Evolutionary conservation across 2,888 invertebrate genomes (phyloP).

Genomic region (Apoda limacodes): DNA sequence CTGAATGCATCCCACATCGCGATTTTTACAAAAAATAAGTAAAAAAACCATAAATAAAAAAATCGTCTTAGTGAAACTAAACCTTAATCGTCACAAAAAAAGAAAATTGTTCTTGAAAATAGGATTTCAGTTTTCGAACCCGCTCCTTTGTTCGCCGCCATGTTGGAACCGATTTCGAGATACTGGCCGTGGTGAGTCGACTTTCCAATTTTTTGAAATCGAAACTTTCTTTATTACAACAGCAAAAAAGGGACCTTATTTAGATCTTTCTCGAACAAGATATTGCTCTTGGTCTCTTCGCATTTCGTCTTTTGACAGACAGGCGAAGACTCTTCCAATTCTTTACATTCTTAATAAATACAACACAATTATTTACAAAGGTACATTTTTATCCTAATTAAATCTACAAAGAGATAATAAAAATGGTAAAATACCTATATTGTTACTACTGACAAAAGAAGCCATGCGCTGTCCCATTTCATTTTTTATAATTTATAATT

Average conservation of each 20-base stretch:
- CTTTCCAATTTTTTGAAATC: conserved; percentile 35
- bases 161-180: conserved; percentile 30
- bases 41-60: conserved; percentile 21
- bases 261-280: conserved; percentile 14
- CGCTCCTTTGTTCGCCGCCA: conserved; percentile 38
- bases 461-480: too few species aligned
- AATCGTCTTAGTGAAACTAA: conserved; percentile 3
- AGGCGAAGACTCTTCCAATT: too few species aligned
- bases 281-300: too few species aligned
- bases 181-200: conserved; percentile 31
- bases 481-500: too few species aligned
- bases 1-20: conserved; percentile 27
- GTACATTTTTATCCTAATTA: too few species aligned
- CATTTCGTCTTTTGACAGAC: too few species aligned
- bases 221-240: conserved; percentile 4
- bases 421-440: too few species aligned
- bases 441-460: too few species aligned
- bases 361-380: too few species aligned
- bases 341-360: too few species aligned
- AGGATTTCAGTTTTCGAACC: conserved; percentile 18
- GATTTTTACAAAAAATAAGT: conserved; percentile 13
- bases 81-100: neutral
- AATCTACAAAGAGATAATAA: too few species aligned
- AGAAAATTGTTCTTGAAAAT: too few species aligned
- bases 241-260: conserved; percentile 2